Conservation (phyloP, 2,888 invertebrate species). For the Acanthoscelides obtectus region DNA sequence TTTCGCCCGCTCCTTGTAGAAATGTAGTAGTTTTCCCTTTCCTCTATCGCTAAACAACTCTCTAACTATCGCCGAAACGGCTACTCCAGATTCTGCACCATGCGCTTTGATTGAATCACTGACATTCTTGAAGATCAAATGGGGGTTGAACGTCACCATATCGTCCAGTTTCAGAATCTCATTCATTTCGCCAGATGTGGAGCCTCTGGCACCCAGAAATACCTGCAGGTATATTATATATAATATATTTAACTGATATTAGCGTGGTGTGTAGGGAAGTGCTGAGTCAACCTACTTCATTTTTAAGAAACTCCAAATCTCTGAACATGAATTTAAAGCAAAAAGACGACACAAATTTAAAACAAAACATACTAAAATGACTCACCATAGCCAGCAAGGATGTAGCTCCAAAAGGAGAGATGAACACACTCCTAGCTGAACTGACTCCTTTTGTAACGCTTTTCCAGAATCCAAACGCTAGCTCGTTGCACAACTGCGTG, state of each 20-base stretch:
- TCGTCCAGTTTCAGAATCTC: conserved; percentile 79
- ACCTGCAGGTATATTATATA: too few species aligned
- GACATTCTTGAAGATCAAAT: conserved; percentile 79
- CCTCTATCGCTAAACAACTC: conserved; percentile 78
- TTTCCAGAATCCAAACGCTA: conserved; percentile 80
- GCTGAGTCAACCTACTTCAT: too few species aligned
- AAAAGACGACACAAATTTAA: too few species aligned
- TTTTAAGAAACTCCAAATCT: too few species aligned
- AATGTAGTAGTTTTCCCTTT: conserved; percentile 75
- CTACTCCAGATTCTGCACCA: conserved; percentile 65
- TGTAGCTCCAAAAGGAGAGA: conserved; percentile 81
- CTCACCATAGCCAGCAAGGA: conserved; percentile 77
- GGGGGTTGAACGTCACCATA: conserved; percentile 86
- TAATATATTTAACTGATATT: too few species aligned
- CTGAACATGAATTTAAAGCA: too few species aligned
- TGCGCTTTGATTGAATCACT: conserved; percentile 71
- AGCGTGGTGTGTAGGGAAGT: too few species aligned
- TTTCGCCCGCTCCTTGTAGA: conserved; percentile 82
- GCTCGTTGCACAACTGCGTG: conserved; percentile 74
- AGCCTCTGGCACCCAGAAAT: conserved; percentile 79
- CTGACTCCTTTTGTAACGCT: conserved; percentile 67
- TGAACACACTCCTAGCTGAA: conserved; percentile 68
- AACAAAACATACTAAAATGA: too few species aligned
- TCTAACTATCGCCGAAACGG: conserved; percentile 74
- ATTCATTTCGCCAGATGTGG: conserved; percentile 88